These are phyloP conservation scores for Notolepis coatsorum DNA, from an alignment of 2,797 vertebrate species.

Conservation along the genomic window DNA sequence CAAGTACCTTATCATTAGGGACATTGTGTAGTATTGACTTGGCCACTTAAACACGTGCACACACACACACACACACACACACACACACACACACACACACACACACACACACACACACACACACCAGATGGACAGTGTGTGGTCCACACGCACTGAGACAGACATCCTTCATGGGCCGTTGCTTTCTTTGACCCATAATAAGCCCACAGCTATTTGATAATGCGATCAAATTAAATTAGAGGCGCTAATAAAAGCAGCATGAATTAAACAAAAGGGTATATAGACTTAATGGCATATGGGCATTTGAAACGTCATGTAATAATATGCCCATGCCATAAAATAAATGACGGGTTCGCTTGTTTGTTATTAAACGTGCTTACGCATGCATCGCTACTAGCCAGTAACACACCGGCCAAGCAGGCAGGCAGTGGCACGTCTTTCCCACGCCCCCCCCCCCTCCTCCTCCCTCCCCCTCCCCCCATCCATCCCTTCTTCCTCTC, in stretches of 20 bases:
- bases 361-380: too few species aligned
- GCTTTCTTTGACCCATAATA: constrained; percentile 26
- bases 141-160: constrained; percentile 34
- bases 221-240: not conserved
- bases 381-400: too few species aligned
- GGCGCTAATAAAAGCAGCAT: not conserved
- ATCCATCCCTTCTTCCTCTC: too few species aligned
- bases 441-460: too few species aligned
- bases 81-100: constrained; percentile 5
- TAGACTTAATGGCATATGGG: not conserved
- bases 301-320: too few species aligned
- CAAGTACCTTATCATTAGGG: constrained; percentile 17
- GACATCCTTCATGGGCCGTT: constrained; percentile 14
- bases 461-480: too few species aligned
- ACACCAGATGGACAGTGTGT: constrained; percentile 6
- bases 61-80: constrained; percentile 10
- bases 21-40: constrained; percentile 14
- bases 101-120: constrained; percentile 1
- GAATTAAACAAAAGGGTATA: too few species aligned
- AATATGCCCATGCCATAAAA: too few species aligned
- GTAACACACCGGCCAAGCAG: too few species aligned
- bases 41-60: not conserved
- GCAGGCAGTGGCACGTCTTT: too few species aligned
- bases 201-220: constrained; percentile 18
- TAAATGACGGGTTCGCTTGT: too few species aligned